Evolutionary conservation across 2,113 vertebrate genomes (phyloP).

Genomic region (Otus sunia): DNA sequence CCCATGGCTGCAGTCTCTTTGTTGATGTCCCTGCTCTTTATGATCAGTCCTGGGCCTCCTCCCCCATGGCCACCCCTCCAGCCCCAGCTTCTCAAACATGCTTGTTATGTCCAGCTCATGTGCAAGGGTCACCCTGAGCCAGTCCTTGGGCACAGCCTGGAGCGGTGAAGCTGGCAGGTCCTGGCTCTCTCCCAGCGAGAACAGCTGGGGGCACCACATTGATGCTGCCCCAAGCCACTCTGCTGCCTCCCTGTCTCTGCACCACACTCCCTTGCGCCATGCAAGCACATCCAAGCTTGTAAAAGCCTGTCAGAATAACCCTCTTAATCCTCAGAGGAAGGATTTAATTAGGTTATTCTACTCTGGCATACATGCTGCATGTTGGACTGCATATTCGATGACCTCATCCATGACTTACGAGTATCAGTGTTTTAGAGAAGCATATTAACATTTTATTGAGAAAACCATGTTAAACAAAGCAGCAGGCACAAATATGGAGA

Average conservation of each 20-base stretch:
- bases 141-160: neutral
- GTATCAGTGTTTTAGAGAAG: neutral
- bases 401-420: neutral
- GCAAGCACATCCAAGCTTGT: neutral
- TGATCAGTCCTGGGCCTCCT: neutral
- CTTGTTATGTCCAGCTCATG: neutral
- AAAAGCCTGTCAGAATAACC: constrained; percentile 4
- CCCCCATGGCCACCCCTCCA: neutral
- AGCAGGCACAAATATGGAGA: neutral
- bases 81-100: neutral
- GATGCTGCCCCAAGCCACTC: accelerated
- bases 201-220: accelerated
- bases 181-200: neutral
- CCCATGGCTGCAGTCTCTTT: neutral
- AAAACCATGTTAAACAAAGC: constrained; percentile 15
- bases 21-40: neutral
- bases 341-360: constrained; percentile 25
- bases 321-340: constrained; percentile 28
- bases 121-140: accelerated
- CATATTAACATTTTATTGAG: constrained; percentile 24
- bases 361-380: neutral
- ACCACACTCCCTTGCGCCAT: accelerated
- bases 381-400: neutral
- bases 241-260: neutral
- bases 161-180: neutral